phyloP scores from a whole-genome alignment of 2,113 vertebrate genomes.

The Cryptotis parvus region DNA sequence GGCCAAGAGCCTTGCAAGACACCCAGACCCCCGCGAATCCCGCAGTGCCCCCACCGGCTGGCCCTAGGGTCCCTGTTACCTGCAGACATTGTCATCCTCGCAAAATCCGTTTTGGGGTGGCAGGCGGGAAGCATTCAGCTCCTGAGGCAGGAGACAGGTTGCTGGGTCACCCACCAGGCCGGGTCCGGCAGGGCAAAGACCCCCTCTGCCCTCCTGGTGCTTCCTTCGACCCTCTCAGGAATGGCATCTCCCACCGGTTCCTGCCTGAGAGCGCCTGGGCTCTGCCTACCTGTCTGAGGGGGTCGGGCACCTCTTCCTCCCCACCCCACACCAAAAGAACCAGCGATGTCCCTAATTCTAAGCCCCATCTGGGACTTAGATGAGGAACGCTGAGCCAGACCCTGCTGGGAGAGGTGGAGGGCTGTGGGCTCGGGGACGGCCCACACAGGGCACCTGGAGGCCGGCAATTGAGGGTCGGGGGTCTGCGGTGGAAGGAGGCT shows the following conservation, averaged over 20 bases:
- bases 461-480: background rate
- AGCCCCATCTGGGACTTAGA: no score
- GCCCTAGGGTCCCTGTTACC: conserved; percentile 89
- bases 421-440: background rate
- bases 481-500: no score
- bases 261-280: no score
- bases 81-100: conserved; percentile 93
- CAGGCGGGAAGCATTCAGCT: conserved; percentile 91
- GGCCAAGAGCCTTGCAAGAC: background rate
- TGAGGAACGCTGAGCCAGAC: background rate
- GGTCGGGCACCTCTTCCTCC: no score
- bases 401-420: background rate
- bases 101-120: conserved; percentile 93
- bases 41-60: background rate
- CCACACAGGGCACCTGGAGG: conserved; percentile 28
- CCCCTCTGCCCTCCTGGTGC: no score
- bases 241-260: no score
- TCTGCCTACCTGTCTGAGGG: no score
- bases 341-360: no score
- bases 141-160: conserved; percentile 84
- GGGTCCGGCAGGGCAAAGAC: background rate
- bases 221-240: no score
- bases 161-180: background rate
- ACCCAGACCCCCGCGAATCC: background rate
- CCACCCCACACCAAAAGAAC: no score